Base-by-base conservation (phyloP, 2,888 invertebrate species). In the Leptothorax acervorum region DNA sequence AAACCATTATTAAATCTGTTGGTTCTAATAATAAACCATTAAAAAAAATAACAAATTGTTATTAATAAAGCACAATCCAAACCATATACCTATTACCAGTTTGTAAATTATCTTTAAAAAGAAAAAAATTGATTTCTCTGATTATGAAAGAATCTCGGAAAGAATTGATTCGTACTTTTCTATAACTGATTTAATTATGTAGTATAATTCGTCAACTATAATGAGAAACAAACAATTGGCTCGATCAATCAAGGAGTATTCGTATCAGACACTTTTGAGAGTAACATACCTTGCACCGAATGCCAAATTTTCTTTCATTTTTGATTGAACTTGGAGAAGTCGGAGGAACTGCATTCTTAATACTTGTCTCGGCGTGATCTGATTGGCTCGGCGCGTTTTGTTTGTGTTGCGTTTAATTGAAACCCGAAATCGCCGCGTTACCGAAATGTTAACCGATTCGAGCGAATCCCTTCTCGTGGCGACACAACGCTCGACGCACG, bases 381-480 rank as follows among this genome's bases (percentile, higher is more conserved):
- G 45, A 66, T 15, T 8, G 65, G 15, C 12, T 39, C 60, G 55
- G 28, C 31, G 60, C 28, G 63, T 28, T 28, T 39, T 48, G 66
- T 39, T 23, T 53, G 74, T 28, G 73, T 62, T 62, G 83, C 74
- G 48, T 88, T 91, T 91, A 89, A 89, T 89, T 89, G 87, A 91
- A 91, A 90, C 63, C 85, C 75, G 89, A 89, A 71, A 89, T 70
- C 85, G 87, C 66, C 81, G 88, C 86, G 86, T 70, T 86, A 85
- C 85, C 82, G 90, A 87, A 90, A 90, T 89, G 90, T 88, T 91
- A 91, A 91, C 89, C 92, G 89, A 89, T 90, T 89, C 84, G 84
- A 89, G 86, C 81, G 89, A 76, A 87, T 85, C 75, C 82, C 60
- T 45, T 79, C 68, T 76, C 86, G 53, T 73, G 85, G 66, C 75